Evolutionary conservation across 2,888 invertebrate species (phyloP).

Genomic region (Drosophila pegasa): DNA sequence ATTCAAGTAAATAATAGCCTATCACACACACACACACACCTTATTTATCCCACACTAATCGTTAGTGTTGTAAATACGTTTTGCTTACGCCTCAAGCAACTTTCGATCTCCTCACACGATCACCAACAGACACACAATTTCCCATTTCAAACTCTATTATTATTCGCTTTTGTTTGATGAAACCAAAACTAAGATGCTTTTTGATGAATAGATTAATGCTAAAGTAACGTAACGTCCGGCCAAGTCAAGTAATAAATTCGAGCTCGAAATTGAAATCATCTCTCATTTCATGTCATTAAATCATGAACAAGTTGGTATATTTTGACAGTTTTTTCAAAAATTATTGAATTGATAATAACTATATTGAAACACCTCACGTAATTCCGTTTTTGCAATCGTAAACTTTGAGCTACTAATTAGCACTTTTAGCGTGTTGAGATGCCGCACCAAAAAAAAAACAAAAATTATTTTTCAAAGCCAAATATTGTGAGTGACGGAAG

Average conservation of each 20-base stretch:
- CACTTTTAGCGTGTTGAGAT: conserved; percentile 75
- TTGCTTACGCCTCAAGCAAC: conserved; percentile 59
- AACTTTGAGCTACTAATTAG: conserved; percentile 76
- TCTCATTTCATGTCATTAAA: conserved; percentile 76
- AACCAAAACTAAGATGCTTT: conserved; percentile 85
- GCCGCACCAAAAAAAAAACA: conserved; percentile 68
- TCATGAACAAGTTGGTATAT: conserved; percentile 76
- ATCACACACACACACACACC: conserved; percentile 21
- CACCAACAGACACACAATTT: conserved; percentile 49
- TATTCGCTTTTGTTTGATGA: conserved; percentile 34
- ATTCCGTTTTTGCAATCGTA: conserved; percentile 65
- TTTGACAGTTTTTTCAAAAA: conserved; percentile 57
- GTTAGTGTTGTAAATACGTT: conserved; percentile 71
- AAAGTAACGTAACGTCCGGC: conserved; percentile 41
- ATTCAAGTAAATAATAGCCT: conserved; percentile 28
- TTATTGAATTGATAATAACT: conserved; percentile 17
- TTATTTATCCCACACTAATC: conserved; percentile 33
- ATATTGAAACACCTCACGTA: conserved; percentile 58
- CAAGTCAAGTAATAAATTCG: conserved; percentile 39
- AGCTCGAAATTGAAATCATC: conserved; percentile 73
- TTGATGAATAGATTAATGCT: conserved; percentile 70
- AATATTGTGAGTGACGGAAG: conserved; percentile 75
- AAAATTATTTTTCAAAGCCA: conserved; percentile 43
- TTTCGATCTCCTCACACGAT: conserved; percentile 26
- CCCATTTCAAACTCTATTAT: conserved; percentile 30